Percentiles rank a stretch among this genome's conserved stretches.
These are phyloP conservation scores for Desmodus rotundus DNA, from an alignment of 2,113 vertebrate species.

Conservation along the genomic window DNA sequence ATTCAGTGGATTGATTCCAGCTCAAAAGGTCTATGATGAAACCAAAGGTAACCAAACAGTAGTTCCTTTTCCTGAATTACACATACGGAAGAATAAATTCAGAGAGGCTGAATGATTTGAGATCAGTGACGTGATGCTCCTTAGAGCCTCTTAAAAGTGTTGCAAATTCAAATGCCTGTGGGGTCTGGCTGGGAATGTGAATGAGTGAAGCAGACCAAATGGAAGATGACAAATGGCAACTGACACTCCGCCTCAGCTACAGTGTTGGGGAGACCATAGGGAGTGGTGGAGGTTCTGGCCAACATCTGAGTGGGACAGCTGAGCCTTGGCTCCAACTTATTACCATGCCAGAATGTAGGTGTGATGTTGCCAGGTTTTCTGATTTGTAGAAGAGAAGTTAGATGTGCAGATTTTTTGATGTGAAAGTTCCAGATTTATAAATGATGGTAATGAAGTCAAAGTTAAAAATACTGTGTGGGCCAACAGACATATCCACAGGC, in stretches of 20 bases:
- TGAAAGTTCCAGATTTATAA: neutral
- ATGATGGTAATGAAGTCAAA: neutral
- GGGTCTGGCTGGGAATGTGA: neutral
- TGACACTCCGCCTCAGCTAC: neutral
- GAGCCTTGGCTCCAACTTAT: neutral
- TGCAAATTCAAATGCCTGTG: neutral
- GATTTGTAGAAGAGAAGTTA: neutral
- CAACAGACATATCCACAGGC: neutral
- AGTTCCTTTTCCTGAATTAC: neutral
- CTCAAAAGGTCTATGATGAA: neutral
- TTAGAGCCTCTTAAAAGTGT: neutral
- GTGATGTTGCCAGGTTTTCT: slow-evolving; percentile 9
- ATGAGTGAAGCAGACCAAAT: neutral
- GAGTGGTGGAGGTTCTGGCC: neutral
- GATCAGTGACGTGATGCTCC: neutral
- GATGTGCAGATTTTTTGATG: neutral
- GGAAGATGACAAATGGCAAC: neutral
- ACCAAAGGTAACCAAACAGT: neutral
- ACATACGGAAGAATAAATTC: neutral
- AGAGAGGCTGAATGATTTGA: neutral
- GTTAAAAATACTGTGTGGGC: neutral
- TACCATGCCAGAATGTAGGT: neutral
- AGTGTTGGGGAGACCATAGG: neutral
- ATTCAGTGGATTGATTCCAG: neutral
- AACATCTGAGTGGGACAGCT: neutral